Conservation (phyloP, 2,113 vertebrate genomes). For the Camelus bactrianus region DNA sequence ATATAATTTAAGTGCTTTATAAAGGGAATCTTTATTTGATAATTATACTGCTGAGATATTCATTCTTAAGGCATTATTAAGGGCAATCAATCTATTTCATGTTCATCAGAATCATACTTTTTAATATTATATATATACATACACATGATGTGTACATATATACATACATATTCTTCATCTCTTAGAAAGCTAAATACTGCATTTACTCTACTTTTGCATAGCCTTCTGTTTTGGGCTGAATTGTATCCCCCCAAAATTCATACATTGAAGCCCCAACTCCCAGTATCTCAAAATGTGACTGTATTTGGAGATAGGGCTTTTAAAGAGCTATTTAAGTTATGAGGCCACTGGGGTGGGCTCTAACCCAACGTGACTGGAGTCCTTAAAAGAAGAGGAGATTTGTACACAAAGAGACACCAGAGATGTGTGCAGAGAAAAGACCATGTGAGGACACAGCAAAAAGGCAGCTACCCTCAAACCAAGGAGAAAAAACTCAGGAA, state of each 20-base stretch:
- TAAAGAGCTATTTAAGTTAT: not conserved
- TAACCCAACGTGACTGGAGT: not conserved
- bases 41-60: not conserved
- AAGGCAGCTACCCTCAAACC: not conserved
- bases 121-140: no score
- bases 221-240: not conserved
- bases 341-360: not conserved
- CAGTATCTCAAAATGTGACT: not conserved
- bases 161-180: not conserved
- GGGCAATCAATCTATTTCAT: not conserved
- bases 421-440: not conserved
- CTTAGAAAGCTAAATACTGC: not conserved
- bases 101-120: not conserved
- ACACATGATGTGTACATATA: no score
- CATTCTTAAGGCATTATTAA: slow-evolving; percentile 26
- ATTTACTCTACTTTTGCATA: not conserved
- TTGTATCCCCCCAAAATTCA: not conserved
- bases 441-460: not conserved
- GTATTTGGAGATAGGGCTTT: not conserved
- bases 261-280: not conserved
- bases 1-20: not conserved
- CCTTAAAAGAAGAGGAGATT: not conserved
- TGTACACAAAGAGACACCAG: not conserved
- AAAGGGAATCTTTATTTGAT: not conserved
- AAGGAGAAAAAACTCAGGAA: not conserved